A percentile compares a stretch with the other conserved stretches of the same genome.
These are phyloP conservation scores for Apaloderma vittatum DNA, from an alignment of 2,113 vertebrate genomes.

Conservation along the genomic window DNA sequence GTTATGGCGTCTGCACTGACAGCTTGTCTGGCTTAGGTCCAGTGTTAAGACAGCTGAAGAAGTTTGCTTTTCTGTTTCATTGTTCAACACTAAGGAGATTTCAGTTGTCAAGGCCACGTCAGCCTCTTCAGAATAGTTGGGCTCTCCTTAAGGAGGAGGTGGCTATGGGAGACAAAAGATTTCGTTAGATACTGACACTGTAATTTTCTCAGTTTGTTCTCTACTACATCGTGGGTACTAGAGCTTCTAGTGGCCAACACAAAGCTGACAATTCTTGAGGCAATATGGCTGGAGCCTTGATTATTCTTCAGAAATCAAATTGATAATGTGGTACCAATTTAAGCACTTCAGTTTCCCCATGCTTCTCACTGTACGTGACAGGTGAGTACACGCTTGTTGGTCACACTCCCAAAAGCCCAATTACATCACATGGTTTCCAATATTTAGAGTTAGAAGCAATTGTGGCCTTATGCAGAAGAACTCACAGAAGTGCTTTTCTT, in stretches of 20 bases:
- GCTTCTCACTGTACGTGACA: background rate
- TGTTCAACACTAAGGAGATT: background rate
- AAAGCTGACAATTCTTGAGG: background rate
- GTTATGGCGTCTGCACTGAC: background rate
- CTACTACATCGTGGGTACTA: background rate
- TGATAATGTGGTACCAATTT: background rate
- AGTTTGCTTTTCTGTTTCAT: background rate
- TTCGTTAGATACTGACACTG: background rate
- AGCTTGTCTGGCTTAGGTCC: background rate
- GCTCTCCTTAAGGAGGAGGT: background rate
- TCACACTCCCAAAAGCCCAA: background rate
- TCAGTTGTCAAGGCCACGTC: background rate
- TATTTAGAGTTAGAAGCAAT: background rate
- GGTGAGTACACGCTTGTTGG: background rate
- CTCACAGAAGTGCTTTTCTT: accelerated
- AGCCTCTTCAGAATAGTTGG: background rate
- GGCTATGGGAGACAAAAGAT: background rate
- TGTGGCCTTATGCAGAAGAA: background rate
- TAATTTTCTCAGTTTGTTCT: background rate
- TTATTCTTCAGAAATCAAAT: background rate
- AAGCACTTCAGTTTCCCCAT: background rate
- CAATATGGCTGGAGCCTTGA: background rate
- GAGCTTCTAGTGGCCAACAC: background rate
- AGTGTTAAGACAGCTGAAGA: background rate
- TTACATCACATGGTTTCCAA: background rate